Base-by-base conservation (phyloP, 2,113 vertebrate genomes). In the Zingel zingel region DNA sequence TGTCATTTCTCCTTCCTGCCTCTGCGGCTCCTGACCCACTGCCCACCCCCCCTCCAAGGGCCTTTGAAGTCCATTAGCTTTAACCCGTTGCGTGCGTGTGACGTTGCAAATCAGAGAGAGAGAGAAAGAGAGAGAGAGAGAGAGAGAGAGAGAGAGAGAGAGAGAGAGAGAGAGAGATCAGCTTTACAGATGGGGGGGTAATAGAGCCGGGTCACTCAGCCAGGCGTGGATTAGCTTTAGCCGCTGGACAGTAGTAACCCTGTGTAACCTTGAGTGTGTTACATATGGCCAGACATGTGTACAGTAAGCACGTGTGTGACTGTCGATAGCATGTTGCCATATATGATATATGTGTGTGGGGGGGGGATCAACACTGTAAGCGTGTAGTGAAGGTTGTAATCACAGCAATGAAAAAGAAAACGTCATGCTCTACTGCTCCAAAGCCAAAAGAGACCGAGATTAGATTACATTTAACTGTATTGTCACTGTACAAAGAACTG, bases 41-140 rank as follows among this genome's bases (percentile, higher is more conserved):
- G 69, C 54, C 33, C 59, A 63, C 5, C 45, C 74, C 16, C 56
- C 67, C 68, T 59, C 39, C 2, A 4, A 51, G 64, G 36, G 57
- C 82, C 74, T 91, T 88, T 88, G 71, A 91, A 87, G 79, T 84
- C 87, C 82, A 69, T 87, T 86, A 87, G 73, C 63, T 69, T 63
- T 53, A 83, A 79, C 53, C 65, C n/a, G 2, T 65, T 5, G 27
- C 27, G 58, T 54, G 50, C 11, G 63, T 21, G 62, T 76, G 86
- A 63, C 50, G 19, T 59, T 4, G 9, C 70, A 86, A 78, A 87
- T 82, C 81, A 39, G 69, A 2, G 72, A 16, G 39, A 77, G 86
- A 69, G 36, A 75, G 59, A 66, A 51, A 30, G 36, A 68, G 63
- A 25, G 25, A 25, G 72, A 16, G 39, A 77, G 86, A 69, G 36